Evolutionary conservation across 2,888 invertebrate species (phyloP).

Genomic region (Nebria salina): DNA sequence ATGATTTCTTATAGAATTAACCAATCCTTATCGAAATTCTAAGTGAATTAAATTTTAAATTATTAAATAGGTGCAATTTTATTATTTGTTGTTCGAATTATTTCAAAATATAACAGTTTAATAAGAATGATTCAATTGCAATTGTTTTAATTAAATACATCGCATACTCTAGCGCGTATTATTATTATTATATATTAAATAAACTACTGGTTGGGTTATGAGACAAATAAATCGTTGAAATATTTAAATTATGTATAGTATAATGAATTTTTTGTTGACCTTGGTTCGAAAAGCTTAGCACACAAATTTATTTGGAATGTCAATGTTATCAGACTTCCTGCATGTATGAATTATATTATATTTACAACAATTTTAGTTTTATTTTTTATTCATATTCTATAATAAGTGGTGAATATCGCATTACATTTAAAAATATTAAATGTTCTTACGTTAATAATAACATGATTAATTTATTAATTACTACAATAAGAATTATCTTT

Average conservation of each 20-base stretch:
- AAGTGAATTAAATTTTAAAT: no score
- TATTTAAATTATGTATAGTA: not conserved
- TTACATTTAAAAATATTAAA: not conserved
- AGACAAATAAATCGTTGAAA: not conserved
- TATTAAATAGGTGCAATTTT: not conserved
- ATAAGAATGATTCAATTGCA: not conserved
- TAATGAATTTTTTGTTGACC: not conserved
- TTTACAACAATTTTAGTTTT: not conserved
- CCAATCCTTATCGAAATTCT: no score
- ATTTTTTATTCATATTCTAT: not conserved
- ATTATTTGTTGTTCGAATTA: not conserved
- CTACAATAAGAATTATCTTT: no score
- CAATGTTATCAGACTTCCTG: conserved; percentile 1
- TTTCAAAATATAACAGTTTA: not conserved
- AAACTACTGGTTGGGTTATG: not conserved
- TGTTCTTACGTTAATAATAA: not conserved
- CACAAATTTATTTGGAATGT: not conserved
- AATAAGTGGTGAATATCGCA: not conserved
- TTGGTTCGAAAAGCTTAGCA: not conserved
- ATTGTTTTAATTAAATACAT: not conserved
- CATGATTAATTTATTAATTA: no score
- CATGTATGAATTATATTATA: not conserved
- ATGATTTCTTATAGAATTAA: no score
- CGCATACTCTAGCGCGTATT: not conserved
- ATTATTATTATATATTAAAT: no score